A percentile compares a stretch with the other conserved stretches of the same genome.
Evolutionary conservation across 1,140 invertebrate species (phyloP).

Genomic region (Penaeus japonicus): DNA sequence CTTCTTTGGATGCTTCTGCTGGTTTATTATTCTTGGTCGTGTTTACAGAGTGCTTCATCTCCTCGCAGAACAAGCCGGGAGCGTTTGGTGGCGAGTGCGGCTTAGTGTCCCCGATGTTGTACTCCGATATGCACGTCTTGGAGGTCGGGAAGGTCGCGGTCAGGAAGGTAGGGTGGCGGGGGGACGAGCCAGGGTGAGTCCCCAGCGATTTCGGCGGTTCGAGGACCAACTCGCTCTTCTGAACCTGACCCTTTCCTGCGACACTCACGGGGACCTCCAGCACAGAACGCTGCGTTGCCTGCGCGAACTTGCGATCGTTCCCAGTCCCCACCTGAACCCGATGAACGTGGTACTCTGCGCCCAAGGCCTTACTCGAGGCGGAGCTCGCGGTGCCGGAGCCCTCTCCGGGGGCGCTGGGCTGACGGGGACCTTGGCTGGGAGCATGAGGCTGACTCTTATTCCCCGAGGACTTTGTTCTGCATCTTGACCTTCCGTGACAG

Average conservation of each 20-base stretch:
- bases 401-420: neutral
- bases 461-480: neutral
- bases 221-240: conserved; percentile 27
- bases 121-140: conserved; percentile 40
- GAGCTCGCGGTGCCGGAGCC: neutral
- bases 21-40: neutral
- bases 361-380: neutral
- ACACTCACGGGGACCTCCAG: conserved; percentile 20
- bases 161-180: neutral
- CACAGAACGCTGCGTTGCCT: conserved; percentile 6
- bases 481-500: neutral
- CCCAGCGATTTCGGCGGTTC: conserved; percentile 9
- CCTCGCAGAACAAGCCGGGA: neutral
- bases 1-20: neutral
- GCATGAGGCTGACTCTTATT: neutral
- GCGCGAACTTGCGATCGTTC: conserved; percentile 24
- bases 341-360: conserved; percentile 22
- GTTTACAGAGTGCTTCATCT: neutral
- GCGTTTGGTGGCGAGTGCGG: neutral
- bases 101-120: conserved; percentile 29
- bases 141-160: conserved; percentile 8
- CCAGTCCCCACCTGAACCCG: conserved; percentile 34
- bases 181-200: neutral
- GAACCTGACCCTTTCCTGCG: neutral
- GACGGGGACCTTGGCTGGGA: neutral